Base-by-base conservation (phyloP, 1,140 invertebrate species). In the Lepeophtheirus salmonis region DNA sequence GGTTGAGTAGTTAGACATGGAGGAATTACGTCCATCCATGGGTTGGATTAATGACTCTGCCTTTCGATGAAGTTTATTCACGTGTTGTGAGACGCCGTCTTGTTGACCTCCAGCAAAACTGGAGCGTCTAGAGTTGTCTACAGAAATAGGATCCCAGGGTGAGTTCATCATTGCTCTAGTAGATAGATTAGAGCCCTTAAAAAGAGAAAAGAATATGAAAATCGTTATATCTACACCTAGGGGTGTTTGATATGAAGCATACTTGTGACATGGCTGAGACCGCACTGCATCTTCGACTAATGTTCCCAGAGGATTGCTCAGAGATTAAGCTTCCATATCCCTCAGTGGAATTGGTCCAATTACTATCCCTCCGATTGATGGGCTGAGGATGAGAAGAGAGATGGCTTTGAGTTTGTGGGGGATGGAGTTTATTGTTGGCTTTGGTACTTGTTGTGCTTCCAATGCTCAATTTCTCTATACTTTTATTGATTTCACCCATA, bases 311-410 rank as follows among this genome's bases (percentile, higher is more conserved):
- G 62, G 73, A 74, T 63, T 81, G 77, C n/a, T 80, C 78, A 3
- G 83, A 84, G 41, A 79, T 77, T 80, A 87, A 83, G 66, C 84
- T 88, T 56, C 84, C 83, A 69, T 88, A 86, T 70, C 53, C 53
- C 24, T 84, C 87, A 0, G 83, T 86, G 67, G 84, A 87, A 4
- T 84, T 80, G 1, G 84, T 89, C 18, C 84, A 86, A 65, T 82
- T 84, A 62, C 74, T 76, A 68, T 87, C 84, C 17, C 85, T 74
- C 49, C 86, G 71, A 16, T 12, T 41, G n/a, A n/a, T n/a, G n/a
- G n/a, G n/a, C n/a, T n/a, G n/a, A n/a, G n/a, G n/a, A n/a, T n/a
- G n/a, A n/a, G n/a, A n/a, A n/a, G n/a, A n/a, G n/a, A n/a, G n/a
- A n/a, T n/a, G n/a, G n/a, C n/a, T n/a, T n/a, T n/a, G n/a, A n/a